Percentiles rank a stretch among this genome's conserved stretches.
phyloP scores from a whole-genome alignment of 2,113 vertebrate species.

The Bufo gargarizans region DNA sequence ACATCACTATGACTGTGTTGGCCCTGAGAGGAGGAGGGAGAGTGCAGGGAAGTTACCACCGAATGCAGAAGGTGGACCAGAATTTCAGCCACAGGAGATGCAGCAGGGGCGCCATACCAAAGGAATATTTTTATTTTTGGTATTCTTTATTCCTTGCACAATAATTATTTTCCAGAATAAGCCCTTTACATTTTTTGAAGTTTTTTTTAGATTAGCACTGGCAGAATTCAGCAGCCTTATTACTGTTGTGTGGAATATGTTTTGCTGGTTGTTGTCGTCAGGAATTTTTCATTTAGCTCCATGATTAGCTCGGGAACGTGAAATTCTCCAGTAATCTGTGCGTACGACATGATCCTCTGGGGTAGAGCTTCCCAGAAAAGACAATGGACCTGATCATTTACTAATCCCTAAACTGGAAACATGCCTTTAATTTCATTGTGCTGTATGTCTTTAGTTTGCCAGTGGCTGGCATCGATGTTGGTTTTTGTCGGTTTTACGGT shows the following conservation, averaged over 20 bases:
- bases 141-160: too few species aligned
- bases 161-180: too few species aligned
- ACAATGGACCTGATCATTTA: neutral
- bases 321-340: slow-evolving; percentile 38
- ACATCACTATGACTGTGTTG: too few species aligned
- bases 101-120: too few species aligned
- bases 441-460: neutral
- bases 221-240: neutral
- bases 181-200: too few species aligned
- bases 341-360: neutral
- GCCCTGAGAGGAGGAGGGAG: too few species aligned
- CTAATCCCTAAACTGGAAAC: slow-evolving; percentile 42
- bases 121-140: too few species aligned
- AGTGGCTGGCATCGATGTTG: neutral
- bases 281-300: neutral
- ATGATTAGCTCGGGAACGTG: slow-evolving; percentile 13
- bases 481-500: neutral
- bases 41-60: too few species aligned
- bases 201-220: too few species aligned
- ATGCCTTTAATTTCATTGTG: neutral
- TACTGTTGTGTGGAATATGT: neutral
- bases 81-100: too few species aligned
- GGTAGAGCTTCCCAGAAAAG: slow-evolving; percentile 9
- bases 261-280: neutral
- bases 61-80: too few species aligned